Percentiles rank a stretch among this genome's conserved stretches.
phyloP scores from a whole-genome alignment of 2,888 invertebrate species.

The Electrophaes corylata region DNA sequence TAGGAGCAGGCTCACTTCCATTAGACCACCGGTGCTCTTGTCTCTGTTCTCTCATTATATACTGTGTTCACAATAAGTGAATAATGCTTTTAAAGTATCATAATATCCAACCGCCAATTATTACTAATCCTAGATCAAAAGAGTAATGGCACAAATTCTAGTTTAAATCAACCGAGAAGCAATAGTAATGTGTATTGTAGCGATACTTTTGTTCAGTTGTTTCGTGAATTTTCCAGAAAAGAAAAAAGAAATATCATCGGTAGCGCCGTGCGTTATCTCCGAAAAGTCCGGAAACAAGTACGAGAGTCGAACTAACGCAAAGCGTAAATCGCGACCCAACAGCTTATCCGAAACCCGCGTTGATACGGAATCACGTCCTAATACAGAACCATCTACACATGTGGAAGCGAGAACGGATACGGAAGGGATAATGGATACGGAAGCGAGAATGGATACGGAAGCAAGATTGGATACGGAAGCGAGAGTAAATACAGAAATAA shows the following conservation, averaged over 20 bases:
- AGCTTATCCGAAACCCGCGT: conserved; percentile 65
- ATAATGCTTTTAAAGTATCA: no score
- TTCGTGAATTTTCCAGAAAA: conserved; percentile 43
- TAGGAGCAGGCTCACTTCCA: no score
- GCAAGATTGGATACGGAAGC: conserved; percentile 46
- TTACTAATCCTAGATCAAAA: no score
- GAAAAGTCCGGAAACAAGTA: conserved; percentile 60
- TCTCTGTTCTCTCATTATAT: no score
- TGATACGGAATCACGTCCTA: conserved; percentile 49
- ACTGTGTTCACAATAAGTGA: no score
- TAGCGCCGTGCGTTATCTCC: conserved; percentile 60
- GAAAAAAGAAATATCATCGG: conserved; percentile 48
- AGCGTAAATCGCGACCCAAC: conserved; percentile 68
- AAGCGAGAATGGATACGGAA: conserved; percentile 7
- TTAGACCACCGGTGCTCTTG: no score
- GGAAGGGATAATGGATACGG: conserved; percentile 2
- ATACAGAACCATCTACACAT: conserved; percentile 5
- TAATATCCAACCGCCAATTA: no score
- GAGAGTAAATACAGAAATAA: conserved; percentile 43
- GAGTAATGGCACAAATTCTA: no score
- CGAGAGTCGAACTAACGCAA: conserved; percentile 57
- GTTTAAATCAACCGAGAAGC: no score
- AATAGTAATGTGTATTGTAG: no score
- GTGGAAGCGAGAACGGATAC: conserved; percentile 2
- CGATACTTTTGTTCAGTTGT: neutral